Base-by-base conservation (phyloP, 2,888 invertebrate genomes). In the Erpobdella octoculata region DNA sequence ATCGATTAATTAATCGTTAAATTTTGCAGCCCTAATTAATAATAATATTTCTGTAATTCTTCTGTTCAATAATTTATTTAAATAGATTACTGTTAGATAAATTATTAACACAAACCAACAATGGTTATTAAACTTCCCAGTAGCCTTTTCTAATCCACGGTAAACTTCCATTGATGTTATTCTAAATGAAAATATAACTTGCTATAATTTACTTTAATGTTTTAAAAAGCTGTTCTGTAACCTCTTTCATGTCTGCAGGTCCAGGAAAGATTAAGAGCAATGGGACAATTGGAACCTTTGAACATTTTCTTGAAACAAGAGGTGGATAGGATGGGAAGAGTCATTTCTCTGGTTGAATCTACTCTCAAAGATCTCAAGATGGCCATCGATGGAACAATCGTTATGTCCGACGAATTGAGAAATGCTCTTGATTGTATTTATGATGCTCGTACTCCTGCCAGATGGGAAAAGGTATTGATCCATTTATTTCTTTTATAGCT, bases 361-460 rank as follows among this genome's bases (percentile, higher is more conserved):
- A 94, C 93, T 6, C 85, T 96, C 65, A 89, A 88, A 71, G 92
- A 96, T 84, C 86, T 96, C 67, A 93, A 93, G 82, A 86, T 95
- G 75, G 96, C 96, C 18, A 95, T 96, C 75, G 95, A 96, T 79
- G 96, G 96, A 38, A 95, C 94, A 0, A 95, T 96, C 78, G 90
- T 96, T 35, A 96, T 96, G 95, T 94, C 93, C 79, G 92, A 93
- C 80, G 89, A 88, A 31, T 86, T 96, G 37, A 86, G 91, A 74
- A 90, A 91, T 77, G 91, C 93, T 0, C 85, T 96, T 41, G 94
- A 96, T 82, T 91, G 94, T 18, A 95, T 96, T 92, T 95, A 93
- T 80, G 95, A 96, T 82, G 95, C 95, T 1, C 87, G 93, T 74
- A 91, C 96, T 76, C 96, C 96, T 0, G 89, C 90, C 73, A 88